These are phyloP conservation scores for Fukomys damarensis DNA, from an alignment of 2,113 vertebrate genomes.

Conservation along the genomic window DNA sequence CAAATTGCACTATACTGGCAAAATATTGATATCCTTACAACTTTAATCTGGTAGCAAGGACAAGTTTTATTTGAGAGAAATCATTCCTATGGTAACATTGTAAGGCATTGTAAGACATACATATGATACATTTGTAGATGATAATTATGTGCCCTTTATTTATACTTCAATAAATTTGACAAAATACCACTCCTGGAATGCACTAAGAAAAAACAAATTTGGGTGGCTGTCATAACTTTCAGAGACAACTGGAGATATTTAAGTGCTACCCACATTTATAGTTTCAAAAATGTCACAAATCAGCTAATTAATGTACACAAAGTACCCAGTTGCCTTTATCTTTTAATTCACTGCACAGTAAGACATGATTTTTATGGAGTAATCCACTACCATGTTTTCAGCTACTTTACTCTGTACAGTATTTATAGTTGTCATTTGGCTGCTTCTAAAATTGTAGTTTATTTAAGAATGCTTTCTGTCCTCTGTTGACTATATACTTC, in stretches of 20 bases:
- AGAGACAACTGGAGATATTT: not conserved
- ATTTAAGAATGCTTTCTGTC: not conserved
- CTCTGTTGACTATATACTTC: not conserved
- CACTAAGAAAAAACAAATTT: not conserved
- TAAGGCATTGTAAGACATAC: too few species aligned
- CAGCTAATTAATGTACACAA: constrained; percentile 21
- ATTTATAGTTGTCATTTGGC: not conserved
- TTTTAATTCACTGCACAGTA: not conserved
- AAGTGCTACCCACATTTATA: not conserved
- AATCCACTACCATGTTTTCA: constrained; percentile 25
- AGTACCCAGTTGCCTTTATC: not conserved
- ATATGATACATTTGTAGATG: not conserved
- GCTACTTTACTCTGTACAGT: not conserved
- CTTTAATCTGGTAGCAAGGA: not conserved
- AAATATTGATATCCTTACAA: not conserved
- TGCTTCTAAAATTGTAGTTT: constrained; percentile 6
- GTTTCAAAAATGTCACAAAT: not conserved
- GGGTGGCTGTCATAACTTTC: not conserved
- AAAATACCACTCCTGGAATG: not conserved
- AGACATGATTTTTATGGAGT: constrained; percentile 34
- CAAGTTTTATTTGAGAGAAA: not conserved
- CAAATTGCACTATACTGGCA: not conserved
- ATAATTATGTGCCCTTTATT: not conserved
- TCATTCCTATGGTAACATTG: not conserved
- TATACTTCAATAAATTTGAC: not conserved